Base-by-base conservation (phyloP, 2,888 invertebrate species). In the Chloromyia formosa region DNA sequence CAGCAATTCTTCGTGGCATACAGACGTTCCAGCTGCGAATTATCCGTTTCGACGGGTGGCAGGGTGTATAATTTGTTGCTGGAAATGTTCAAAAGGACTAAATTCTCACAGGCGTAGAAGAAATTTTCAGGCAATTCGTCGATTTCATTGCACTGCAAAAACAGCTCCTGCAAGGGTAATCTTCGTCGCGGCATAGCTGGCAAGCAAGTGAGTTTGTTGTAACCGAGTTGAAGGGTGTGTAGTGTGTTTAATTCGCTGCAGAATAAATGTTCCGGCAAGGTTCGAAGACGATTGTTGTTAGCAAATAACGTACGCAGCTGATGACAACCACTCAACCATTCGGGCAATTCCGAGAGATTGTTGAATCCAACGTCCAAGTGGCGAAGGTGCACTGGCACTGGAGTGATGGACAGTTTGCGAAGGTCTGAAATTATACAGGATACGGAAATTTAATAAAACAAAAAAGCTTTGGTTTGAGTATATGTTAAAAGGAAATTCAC, bases 361-460 rank as follows among this genome's bases (percentile, higher is more conserved):
- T 94, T 94, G 82, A 92, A 91, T 7, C 93, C 93, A 12, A 94
- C 90, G 81, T 95, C 92, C 61, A 95, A 87, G 82, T 93, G 92
- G 78, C 90, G 89, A 64, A 95, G 86, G 82, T 91, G 90, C 35
- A 88, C 86, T 23, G 94, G 94, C 69, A 90, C 88, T 22, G 92
- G 91, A 69, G 89, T 88, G 10, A 93, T 89, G 4, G 88, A 89
- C 54, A 95, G 86, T 78, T 89, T 91, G 80, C 91, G 92, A 76
- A 94, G 85, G 85, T 90, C 94, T 94, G 86, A 73, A 89, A 64
- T 42, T n/a, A 45, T n/a, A n/a, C n/a, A n/a, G 16, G 7, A 62
- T 1, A 22, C 3, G 18, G 12, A 18, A 62, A 40, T 64, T 49
- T 49, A 49, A 7, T 49, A 10, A 49, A n/a, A n/a, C n/a, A n/a